Base-by-base conservation (phyloP, 2,113 vertebrate genomes). In the Clupea harengus region DNA sequence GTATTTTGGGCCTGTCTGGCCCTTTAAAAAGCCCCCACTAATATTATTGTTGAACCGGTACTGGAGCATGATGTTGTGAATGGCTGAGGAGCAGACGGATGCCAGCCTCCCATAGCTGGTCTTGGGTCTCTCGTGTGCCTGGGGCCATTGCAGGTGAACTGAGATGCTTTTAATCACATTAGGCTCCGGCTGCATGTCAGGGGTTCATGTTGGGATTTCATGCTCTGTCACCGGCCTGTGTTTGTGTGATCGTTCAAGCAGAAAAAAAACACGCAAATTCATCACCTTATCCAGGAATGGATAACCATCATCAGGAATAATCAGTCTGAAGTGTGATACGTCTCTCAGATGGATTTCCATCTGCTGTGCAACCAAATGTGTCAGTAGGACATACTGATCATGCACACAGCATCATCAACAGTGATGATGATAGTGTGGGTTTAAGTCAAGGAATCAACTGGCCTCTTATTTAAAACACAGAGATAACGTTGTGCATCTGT, bases 41-140 rank as follows among this genome's bases (percentile, higher is more conserved):
- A 93, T 94, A 91, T 94, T 93, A 88, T 94, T 86, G 85, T 89
- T 91, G 88, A 57, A 82, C 44, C 90, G 88, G 84, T 91, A 90
- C 86, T 92, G 91, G 91, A 93, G 90, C 89, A 84, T 89, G 3
- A 81, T 91, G 87, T 93, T 93, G 90, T 85, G 82, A 92, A 88
- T 92, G 92, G 90, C 89, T 82, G n/a, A 81, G 64, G 47, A 90
- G 89, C 81, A 89, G 90, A 88, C 81, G 2, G 81, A 84, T 84
- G 64, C 86, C 91, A 91, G 84, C 82, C 91, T 92, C 87, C 93
- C 93, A 87, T 91, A 89, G 89, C 85, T 85, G 84, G 83, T 87
- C 84, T 67, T 84, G 83, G 88, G 89, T 89, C 84, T 39, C 82
- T 87, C 87, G 49, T 50, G 81, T 75, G 44, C 47, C 45, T 83